These are phyloP conservation scores for Nycticorax nycticorax DNA, from an alignment of 2,113 vertebrate species.

Conservation along the genomic window DNA sequence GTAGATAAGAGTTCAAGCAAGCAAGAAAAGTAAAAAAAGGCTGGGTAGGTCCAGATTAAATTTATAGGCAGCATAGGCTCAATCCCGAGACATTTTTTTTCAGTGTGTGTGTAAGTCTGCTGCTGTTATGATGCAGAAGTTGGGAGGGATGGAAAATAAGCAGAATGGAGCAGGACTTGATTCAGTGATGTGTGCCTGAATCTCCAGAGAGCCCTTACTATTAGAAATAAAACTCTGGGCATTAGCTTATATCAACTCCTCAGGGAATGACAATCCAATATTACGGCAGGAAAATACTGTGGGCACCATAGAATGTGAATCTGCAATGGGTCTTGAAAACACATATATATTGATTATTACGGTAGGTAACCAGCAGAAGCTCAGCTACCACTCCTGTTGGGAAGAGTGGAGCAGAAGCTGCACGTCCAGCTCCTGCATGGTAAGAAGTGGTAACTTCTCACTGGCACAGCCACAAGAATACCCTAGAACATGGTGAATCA, in stretches of 20 bases:
- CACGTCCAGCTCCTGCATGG: not conserved
- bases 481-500: not conserved
- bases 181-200: not conserved
- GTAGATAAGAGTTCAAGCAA: not conserved
- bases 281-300: not conserved
- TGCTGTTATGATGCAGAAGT: not conserved
- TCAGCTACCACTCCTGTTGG: not conserved
- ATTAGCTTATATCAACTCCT: not conserved
- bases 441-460: not conserved
- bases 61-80: not conserved
- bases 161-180: not conserved
- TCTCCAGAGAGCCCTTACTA: not conserved
- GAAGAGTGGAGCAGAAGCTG: not conserved
- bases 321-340: not conserved
- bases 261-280: not conserved
- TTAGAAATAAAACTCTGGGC: not conserved
- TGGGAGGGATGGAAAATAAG: not conserved
- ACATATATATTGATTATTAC: not conserved
- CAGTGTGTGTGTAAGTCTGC: rapidly evolving
- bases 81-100: not conserved
- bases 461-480: not conserved
- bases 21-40: not conserved
- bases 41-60: not conserved
- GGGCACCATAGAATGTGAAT: not conserved
- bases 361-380: not conserved